Evolutionary conservation across 1,140 invertebrate species (phyloP).

Genomic region (Tetragonula clypearis): DNA sequence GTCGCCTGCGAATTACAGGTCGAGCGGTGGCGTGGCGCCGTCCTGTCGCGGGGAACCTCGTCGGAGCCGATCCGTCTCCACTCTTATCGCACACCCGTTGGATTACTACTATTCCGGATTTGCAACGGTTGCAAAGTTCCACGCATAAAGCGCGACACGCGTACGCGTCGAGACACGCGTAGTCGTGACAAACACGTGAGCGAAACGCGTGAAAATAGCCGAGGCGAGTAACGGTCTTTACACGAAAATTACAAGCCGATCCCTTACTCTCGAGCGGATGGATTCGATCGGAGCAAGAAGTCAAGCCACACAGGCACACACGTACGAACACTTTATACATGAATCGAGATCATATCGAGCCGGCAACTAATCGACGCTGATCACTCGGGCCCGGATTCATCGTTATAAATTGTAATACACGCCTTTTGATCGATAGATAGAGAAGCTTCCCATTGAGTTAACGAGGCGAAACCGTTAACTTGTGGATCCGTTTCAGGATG

Average conservation of each 20-base stretch:
- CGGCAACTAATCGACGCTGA: slow-evolving; percentile 62
- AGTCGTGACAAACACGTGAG: slow-evolving; percentile 6
- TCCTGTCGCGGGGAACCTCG: background rate
- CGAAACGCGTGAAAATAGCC: slow-evolving; percentile 25
- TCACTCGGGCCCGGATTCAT: slow-evolving; percentile 39
- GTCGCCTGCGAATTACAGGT: background rate
- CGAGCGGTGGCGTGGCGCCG: background rate
- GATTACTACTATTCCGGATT: background rate
- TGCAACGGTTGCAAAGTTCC: background rate
- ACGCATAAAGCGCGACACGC: slow-evolving; percentile 14
- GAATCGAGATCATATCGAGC: slow-evolving; percentile 53
- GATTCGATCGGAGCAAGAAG: slow-evolving; percentile 1
- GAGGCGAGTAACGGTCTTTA: slow-evolving; percentile 48
- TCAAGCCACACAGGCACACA: background rate
- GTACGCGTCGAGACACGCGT: slow-evolving; percentile 3
- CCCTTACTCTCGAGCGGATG: slow-evolving; percentile 22
- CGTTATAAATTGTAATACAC: slow-evolving; percentile 64
- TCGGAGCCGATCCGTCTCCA: no score
- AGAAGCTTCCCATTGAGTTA: slow-evolving; percentile 57
- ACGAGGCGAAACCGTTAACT: slow-evolving; percentile 59
- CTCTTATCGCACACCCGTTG: slow-evolving; percentile 30
- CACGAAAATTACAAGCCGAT: slow-evolving; percentile 55
- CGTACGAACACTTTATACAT: background rate
- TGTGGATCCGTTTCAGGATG: slow-evolving; percentile 55
- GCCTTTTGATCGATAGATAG: slow-evolving; percentile 54